A percentile compares a stretch with the other conserved stretches of the same genome.
Conservation (phyloP, 2,797 vertebrate genomes). For the Cryptoblepharus egeriae region DNA sequence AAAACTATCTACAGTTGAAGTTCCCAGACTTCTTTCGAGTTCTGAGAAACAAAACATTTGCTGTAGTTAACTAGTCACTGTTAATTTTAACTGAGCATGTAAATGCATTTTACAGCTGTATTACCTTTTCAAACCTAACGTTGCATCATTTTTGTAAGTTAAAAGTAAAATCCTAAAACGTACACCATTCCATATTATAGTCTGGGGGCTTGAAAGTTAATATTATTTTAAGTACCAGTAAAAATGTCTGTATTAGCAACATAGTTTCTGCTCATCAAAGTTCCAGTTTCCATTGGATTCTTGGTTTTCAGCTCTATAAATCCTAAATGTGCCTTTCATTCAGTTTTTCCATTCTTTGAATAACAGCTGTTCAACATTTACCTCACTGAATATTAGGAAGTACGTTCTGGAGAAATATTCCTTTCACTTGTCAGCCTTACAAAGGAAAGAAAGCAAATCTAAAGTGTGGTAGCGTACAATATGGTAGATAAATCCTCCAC, state of each 20-base stretch:
- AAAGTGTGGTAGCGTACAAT: constrained; percentile 33
- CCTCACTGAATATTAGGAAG: constrained; percentile 61
- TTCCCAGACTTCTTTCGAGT: constrained; percentile 38
- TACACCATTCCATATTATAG: constrained; percentile 34
- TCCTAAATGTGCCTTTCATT: constrained; percentile 77
- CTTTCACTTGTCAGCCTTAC: constrained; percentile 55
- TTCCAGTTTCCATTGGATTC: constrained; percentile 70
- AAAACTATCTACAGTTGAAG: neutral
- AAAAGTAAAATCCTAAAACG: constrained; percentile 14
- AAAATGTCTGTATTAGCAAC: constrained; percentile 54
- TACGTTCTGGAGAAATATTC: constrained; percentile 64
- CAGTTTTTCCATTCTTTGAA: constrained; percentile 73
- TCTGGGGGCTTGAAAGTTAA: constrained; percentile 42
- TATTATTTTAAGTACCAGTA: constrained; percentile 48
- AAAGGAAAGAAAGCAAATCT: constrained; percentile 55
- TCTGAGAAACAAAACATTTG: constrained; percentile 50
- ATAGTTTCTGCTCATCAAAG: constrained; percentile 64
- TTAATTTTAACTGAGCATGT: constrained; percentile 50
- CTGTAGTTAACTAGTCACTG: constrained; percentile 31
- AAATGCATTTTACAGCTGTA: constrained; percentile 46
- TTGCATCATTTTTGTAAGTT: constrained; percentile 30
- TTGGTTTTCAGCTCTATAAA: constrained; percentile 75
- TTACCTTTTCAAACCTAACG: constrained; percentile 30
- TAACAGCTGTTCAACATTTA: constrained; percentile 81
- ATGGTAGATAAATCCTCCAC: constrained; percentile 42